Percentiles rank a stretch among this genome's conserved stretches.
phyloP scores from a whole-genome alignment of 2,797 vertebrate genomes.

The Psittacula derbiana region DNA sequence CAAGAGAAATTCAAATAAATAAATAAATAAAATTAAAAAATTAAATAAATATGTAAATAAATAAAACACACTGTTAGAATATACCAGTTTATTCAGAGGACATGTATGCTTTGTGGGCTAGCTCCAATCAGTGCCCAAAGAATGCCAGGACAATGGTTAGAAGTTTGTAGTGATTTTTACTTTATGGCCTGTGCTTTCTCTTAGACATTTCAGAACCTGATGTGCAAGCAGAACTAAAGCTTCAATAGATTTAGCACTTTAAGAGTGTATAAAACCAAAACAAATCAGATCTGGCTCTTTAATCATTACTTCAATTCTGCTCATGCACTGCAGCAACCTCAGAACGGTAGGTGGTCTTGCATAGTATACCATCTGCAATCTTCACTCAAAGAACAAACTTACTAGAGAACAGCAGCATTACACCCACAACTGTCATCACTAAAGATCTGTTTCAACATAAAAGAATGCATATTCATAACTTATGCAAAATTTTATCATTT shows the following conservation, averaged over 20 bases:
- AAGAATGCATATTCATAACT: slow-evolving; percentile 28
- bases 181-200: background rate
- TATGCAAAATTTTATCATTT: background rate
- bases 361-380: slow-evolving; percentile 37
- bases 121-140: background rate
- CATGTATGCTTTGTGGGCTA: background rate
- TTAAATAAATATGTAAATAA: too few relatives aligned
- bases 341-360: slow-evolving; percentile 33
- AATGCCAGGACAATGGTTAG: background rate
- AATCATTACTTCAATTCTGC: background rate
- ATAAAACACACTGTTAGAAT: background rate
- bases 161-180: background rate
- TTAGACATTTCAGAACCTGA: background rate
- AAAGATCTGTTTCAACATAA: slow-evolving; percentile 3
- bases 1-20: background rate
- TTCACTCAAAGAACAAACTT: slow-evolving; percentile 21
- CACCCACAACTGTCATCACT: slow-evolving; percentile 34
- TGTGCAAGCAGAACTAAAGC: background rate
- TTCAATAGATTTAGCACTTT: background rate
- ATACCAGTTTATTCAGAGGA: background rate
- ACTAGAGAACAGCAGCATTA: slow-evolving; percentile 35
- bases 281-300: background rate
- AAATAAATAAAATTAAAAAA: too few relatives aligned
- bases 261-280: background rate
- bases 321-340: slow-evolving; percentile 2